Evolutionary conservation across 2,888 invertebrate genomes (phyloP).

Genomic region (Nomada hirtipes): DNA sequence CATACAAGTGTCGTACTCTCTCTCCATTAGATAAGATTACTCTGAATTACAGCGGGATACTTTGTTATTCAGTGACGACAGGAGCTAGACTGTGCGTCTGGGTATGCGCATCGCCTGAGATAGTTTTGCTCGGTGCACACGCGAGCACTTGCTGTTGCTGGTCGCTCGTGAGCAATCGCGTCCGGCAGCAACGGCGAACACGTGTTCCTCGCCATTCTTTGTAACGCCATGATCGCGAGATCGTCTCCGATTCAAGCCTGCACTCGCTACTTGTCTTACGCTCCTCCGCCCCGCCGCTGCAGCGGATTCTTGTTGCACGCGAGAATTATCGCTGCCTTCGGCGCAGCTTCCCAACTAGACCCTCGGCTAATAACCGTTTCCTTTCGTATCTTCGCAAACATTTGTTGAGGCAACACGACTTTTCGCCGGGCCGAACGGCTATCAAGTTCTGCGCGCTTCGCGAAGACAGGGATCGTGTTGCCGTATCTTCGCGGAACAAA

Average conservation of each 20-base stretch:
- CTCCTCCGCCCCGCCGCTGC: not conserved
- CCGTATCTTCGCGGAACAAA: conserved; percentile 1
- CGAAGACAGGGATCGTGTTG: not conserved
- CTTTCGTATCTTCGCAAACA: not conserved
- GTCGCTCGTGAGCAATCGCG: conserved; percentile 46
- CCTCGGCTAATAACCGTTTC: not conserved
- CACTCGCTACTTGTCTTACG: not conserved
- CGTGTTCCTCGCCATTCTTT: conserved; percentile 55
- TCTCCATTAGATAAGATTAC: conserved; percentile 41
- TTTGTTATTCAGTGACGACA: conserved; percentile 26
- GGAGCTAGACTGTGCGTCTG: conserved; percentile 18
- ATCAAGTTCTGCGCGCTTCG: not conserved
- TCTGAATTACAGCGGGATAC: conserved; percentile 40
- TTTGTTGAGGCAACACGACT: not conserved
- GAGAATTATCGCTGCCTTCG: not conserved
- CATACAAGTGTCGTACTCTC: conserved; percentile 24
- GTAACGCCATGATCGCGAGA: conserved; percentile 34
- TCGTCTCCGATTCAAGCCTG: conserved; percentile 30
- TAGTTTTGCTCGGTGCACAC: conserved; percentile 40
- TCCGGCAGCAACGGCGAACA: conserved; percentile 51
- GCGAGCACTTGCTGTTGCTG: conserved; percentile 50
- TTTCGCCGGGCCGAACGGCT: not conserved
- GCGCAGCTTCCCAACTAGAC: not conserved
- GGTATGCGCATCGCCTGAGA: conserved; percentile 43
- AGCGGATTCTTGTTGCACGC: not conserved